Evolutionary conservation across 2,888 invertebrate species (phyloP), one percentile per base, ranked within the genome.

Genomic region (Lochmaea crataegi): DNA sequence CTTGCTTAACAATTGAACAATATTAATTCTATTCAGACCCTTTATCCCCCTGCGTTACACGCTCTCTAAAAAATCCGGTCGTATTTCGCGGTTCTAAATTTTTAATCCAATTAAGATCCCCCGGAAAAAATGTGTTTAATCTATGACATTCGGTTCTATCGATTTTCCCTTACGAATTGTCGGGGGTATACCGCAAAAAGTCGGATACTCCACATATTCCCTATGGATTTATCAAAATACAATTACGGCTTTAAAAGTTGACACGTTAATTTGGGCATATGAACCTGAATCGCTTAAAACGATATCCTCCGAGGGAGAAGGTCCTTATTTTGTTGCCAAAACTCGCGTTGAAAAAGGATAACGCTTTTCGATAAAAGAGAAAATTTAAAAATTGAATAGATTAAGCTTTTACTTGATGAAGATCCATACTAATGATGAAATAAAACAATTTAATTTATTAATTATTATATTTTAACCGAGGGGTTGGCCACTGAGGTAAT

Each of bases 201-300:
- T 42, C 18, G 61, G 12, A 56, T 38, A 56, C 38, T 4, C 22
- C 6, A 7, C 53, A 66, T 60, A 60, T 60, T 32, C 60, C n/a
- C 60, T 26, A 42, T 22, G 67, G 45, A 68, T 58, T 68, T 45
- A 68, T 58, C 48, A 57, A 68, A 68, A 58, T 60, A 45, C 58
- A 68, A 68, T 68, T 26, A 68, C 1, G 67, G 67, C 58, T 58
- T 68, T n/a, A 42, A 57, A 57, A 58, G 18, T 58, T 68, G 45
- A 68, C 67, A 68, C 60, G 58, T 58, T 45, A 42, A 58, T 68
- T 58, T 68, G 45, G 42, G 58, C 57, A 60, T 22, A 48, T 16
- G 22, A 67, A 53, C 56, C 42, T 9, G 16, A 42, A 42, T 42
- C 61, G 42, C 57, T 53, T 56, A 32, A 2, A 11, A 53, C 57